A percentile compares a stretch with the other conserved stretches of the same genome.
phyloP scores from a whole-genome alignment of 2,113 vertebrate genomes.

The Eptesicus fuscus region DNA sequence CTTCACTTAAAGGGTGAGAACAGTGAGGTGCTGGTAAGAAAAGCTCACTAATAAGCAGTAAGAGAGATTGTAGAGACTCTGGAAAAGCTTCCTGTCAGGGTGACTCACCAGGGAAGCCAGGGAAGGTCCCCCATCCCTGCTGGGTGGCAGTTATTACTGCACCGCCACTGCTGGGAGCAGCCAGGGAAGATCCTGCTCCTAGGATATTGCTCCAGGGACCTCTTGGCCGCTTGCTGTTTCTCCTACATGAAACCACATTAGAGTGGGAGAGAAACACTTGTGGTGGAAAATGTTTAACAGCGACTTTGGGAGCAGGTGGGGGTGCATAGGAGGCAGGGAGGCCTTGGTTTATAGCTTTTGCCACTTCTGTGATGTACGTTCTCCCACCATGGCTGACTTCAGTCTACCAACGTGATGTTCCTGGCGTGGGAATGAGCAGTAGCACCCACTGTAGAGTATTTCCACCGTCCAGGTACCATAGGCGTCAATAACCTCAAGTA shows the following conservation, averaged over 20 bases:
- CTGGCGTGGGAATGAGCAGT: fast-evolving
- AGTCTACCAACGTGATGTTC: not conserved
- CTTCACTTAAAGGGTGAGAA: not conserved
- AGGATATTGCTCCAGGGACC: not conserved
- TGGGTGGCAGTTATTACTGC: not conserved
- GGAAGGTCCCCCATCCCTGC: not conserved
- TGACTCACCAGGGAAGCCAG: not conserved
- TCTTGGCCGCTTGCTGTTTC: not conserved
- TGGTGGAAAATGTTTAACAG: not conserved
- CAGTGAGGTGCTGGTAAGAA: not conserved
- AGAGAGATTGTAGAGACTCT: conserved; percentile 21
- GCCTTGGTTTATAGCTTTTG: not conserved
- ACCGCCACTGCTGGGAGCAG: not conserved
- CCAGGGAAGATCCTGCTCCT: not conserved
- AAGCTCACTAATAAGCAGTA: not conserved
- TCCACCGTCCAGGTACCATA: not conserved
- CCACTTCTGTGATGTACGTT: not conserved
- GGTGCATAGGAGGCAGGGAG: not conserved
- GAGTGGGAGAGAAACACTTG: not conserved
- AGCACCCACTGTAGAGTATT: not conserved
- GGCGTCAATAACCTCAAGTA: not conserved
- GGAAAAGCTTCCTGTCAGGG: not conserved
- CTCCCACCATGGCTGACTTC: not conserved
- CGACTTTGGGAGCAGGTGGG: not conserved
- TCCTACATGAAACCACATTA: not conserved